phyloP scores from a whole-genome alignment of 2,797 vertebrate species.

The Phataginus tricuspis region DNA sequence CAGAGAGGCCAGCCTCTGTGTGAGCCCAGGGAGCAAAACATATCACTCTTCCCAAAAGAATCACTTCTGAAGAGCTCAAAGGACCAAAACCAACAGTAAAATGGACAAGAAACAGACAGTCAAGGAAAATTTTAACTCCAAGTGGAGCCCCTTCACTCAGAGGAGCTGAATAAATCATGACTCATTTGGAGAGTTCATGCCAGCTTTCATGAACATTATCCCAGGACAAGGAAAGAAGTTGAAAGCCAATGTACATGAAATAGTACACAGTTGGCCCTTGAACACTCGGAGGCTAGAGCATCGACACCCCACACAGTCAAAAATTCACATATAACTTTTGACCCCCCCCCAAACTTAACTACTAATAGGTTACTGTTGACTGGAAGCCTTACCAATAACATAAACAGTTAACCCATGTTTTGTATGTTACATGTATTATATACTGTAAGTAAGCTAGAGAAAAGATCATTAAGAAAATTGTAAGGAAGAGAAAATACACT shows the following conservation, averaged over 20 bases:
- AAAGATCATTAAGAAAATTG: too few relatives aligned
- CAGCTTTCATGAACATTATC: conserved; percentile 2
- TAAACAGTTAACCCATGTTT: too few relatives aligned
- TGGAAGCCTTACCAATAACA: too few relatives aligned
- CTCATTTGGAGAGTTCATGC: conserved; percentile 17
- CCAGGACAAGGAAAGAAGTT: conserved; percentile 7
- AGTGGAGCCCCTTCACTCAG: not conserved
- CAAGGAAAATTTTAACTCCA: not conserved
- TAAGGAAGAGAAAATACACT: too few relatives aligned
- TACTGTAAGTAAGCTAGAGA: too few relatives aligned
- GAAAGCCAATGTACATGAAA: not conserved
- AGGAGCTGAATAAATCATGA: not conserved
- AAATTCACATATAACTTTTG: too few relatives aligned
- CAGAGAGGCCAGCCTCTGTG: not conserved
- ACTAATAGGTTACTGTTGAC: too few relatives aligned
- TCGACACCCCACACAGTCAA: too few relatives aligned
- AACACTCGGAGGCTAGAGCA: too few relatives aligned
- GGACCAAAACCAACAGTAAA: not conserved
- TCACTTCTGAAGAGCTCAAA: conserved; percentile 7
- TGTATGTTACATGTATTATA: too few relatives aligned
- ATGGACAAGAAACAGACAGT: not conserved
- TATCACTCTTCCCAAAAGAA: conserved; percentile 34
- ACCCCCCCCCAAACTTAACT: too few relatives aligned
- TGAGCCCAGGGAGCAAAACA: not conserved
- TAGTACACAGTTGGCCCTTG: not conserved